Evolutionary conservation across 1,140 invertebrate genomes (phyloP), one percentile per base, ranked within the genome.

Genomic region (Macrotrachela quadricornifera): DNA sequence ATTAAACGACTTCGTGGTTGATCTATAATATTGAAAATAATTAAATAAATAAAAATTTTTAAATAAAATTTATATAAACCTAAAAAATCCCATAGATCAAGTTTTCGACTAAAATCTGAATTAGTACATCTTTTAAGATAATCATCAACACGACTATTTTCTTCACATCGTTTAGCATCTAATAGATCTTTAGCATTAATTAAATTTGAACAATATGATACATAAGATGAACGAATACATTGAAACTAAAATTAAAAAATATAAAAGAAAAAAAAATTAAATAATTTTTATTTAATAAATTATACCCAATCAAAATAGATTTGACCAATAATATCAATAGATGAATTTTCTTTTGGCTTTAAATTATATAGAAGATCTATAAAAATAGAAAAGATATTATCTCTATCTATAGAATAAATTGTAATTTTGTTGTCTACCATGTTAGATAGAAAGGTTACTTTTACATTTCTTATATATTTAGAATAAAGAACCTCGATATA

Each of bases 91-190:
- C 66, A 70, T 10, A 76, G 55, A 62, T 75, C 75, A 59, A 76
- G 56, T 67, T 65, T 67, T 60, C 75, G 42, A 63, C 65, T 61
- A 67, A 71, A 75, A 6, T 72, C 69, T 16, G 67, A 72, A 38
- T 74, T 70, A 50, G 72, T 65, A 52, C 69, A 72, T 48, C 72
- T 65, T 50, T 74, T 69, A 1, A 76, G 57, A 60, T 76, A 76
- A 51, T 74, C 73, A 39, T 74, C 72, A 36, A 75, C 69, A 8
- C 21, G 21, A 30, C 21, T 8, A n/a, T 70, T 65, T 55, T 69
- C 68, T 41, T 71, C 69, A n/a, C 59, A 58, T 56, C 61, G 69
- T 56, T 75, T 76, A 46, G 66, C 67, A 46, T 76, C 73, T 16
- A 76, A 58, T 16, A 76, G 56, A 50, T 67, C 64, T 61, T 73